Conservation (phyloP, 2,888 invertebrate species). For the Tryphoninae sp. region DNA sequence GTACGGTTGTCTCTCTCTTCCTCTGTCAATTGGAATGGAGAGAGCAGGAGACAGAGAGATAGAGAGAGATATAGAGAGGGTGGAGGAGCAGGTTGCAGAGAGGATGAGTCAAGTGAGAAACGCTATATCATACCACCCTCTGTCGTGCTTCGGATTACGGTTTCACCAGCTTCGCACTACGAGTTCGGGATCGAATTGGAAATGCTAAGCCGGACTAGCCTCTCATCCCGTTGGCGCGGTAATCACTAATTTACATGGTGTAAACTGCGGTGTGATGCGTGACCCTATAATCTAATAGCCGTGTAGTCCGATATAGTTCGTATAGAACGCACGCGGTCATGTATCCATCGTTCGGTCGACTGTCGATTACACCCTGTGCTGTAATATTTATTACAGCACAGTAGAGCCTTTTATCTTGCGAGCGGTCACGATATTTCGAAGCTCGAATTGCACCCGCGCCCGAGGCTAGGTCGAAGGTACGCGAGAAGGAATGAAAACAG, state of each 20-base stretch:
- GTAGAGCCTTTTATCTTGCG: too few relatives aligned
- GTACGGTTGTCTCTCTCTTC: conserved; percentile 11
- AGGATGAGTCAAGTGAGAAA: conserved; percentile 1
- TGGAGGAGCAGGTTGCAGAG: background rate
- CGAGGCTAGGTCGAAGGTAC: too few relatives aligned
- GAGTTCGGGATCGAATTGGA: conserved; percentile 51
- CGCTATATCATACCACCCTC: conserved; percentile 45
- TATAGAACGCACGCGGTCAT: background rate
- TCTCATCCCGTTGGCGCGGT: conserved; percentile 46
- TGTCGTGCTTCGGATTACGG: conserved; percentile 53
- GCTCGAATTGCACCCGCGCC: too few relatives aligned
- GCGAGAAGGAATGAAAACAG: background rate
- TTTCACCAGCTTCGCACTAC: conserved; percentile 38
- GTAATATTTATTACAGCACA: too few relatives aligned
- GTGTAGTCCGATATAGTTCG: background rate
- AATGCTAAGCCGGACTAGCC: conserved; percentile 56
- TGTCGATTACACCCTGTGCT: background rate
- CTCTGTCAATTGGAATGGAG: conserved; percentile 12
- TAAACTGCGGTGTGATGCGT: conserved; percentile 51
- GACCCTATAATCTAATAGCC: conserved; percentile 48
- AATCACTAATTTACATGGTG: conserved; percentile 61
- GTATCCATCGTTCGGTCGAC: background rate
- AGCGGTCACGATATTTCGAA: too few relatives aligned
- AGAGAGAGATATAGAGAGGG: conserved; percentile 9
- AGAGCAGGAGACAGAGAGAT: background rate